A percentile compares a stretch with the other conserved stretches of the same genome.
Conservation (phyloP, 2,888 invertebrate species). For the Caenorhabditis plicata region DNA sequence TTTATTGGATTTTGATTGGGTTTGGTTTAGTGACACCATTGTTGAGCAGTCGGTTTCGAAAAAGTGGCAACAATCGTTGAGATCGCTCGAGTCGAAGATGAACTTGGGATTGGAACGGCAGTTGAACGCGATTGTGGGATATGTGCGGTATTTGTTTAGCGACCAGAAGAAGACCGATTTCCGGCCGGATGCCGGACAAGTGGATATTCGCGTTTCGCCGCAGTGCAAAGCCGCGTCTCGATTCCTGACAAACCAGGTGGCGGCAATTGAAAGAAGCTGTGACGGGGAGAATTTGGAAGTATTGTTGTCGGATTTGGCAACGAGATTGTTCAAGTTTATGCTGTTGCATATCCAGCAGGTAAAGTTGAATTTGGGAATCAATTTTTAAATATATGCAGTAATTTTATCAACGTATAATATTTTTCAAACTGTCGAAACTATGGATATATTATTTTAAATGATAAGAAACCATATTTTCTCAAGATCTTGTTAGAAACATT, state of each 20-base stretch:
- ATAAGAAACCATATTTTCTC: slow-evolving; percentile 73
- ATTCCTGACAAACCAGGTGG: slow-evolving; percentile 18
- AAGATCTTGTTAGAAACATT: neutral
- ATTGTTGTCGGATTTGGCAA: slow-evolving; percentile 84
- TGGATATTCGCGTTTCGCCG: slow-evolving; percentile 33
- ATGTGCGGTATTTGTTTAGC: slow-evolving; percentile 23
- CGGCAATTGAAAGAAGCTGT: slow-evolving; percentile 35
- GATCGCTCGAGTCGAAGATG: slow-evolving; percentile 86
- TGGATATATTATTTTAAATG: too few relatives aligned
- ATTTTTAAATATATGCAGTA: too few relatives aligned
- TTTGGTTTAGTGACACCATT: slow-evolving; percentile 76
- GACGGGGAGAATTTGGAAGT: slow-evolving; percentile 89
- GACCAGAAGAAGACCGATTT: slow-evolving; percentile 94
- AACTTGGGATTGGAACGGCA: slow-evolving; percentile 75
- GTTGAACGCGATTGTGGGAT: slow-evolving; percentile 77
- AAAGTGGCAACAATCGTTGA: slow-evolving; percentile 81
- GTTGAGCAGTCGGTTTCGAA: slow-evolving; percentile 85
- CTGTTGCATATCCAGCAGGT: slow-evolving; percentile 86
- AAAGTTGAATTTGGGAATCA: slow-evolving; percentile 69
- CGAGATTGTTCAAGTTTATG: slow-evolving; percentile 86
- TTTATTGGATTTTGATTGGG: neutral
- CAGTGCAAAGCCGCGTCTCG: slow-evolving; percentile 24
- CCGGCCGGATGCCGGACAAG: slow-evolving; percentile 69
- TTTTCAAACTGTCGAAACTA: too few relatives aligned
- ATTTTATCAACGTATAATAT: too few relatives aligned